A percentile compares a stretch with the other conserved stretches of the same genome.
phyloP scores from a whole-genome alignment of 2,888 invertebrate species.

The Rhamnusium bicolor region DNA sequence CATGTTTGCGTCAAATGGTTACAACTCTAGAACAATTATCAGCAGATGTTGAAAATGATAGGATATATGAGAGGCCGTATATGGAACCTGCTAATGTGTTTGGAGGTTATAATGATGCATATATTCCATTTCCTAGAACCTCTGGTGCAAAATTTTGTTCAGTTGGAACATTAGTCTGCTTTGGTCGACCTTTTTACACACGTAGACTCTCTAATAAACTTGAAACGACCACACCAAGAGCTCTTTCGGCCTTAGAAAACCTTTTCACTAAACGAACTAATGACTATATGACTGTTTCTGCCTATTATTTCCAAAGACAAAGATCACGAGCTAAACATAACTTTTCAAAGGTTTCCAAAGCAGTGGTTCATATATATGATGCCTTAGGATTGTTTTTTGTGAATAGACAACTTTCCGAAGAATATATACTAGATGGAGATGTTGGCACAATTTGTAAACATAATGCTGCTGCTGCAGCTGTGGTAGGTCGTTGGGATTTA shows the following conservation, averaged over 20 bases:
- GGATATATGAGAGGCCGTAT: conserved; percentile 57
- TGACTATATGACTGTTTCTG: conserved; percentile 74
- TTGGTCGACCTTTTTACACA: conserved; percentile 80
- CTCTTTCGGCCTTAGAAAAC: conserved; percentile 81
- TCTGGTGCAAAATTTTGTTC: conserved; percentile 95
- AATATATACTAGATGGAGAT: conserved; percentile 80
- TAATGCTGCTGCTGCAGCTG: conserved; percentile 82
- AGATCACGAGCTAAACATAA: conserved; percentile 58
- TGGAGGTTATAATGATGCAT: conserved; percentile 78
- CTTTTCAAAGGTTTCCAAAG: conserved; percentile 70
- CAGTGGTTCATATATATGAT: conserved; percentile 83
- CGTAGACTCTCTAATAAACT: conserved; percentile 81
- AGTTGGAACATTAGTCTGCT: conserved; percentile 88
- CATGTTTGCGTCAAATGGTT: conserved; percentile 84
- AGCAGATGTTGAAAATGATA: conserved; percentile 73
- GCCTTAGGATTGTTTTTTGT: conserved; percentile 84
- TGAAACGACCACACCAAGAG: conserved; percentile 85
- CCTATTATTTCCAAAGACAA: conserved; percentile 81
- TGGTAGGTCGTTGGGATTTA: conserved; percentile 84
- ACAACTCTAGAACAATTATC: conserved; percentile 77
- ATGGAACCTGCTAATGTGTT: conserved; percentile 62
- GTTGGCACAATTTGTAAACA: conserved; percentile 85
- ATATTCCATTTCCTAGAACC: conserved; percentile 94
- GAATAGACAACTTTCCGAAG: conserved; percentile 85
- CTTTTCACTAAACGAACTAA: conserved; percentile 64